Evolutionary conservation across 2,113 vertebrate species (phyloP), one percentile per base, ranked within the genome.

Genomic region (Corythaeola cristata): DNA sequence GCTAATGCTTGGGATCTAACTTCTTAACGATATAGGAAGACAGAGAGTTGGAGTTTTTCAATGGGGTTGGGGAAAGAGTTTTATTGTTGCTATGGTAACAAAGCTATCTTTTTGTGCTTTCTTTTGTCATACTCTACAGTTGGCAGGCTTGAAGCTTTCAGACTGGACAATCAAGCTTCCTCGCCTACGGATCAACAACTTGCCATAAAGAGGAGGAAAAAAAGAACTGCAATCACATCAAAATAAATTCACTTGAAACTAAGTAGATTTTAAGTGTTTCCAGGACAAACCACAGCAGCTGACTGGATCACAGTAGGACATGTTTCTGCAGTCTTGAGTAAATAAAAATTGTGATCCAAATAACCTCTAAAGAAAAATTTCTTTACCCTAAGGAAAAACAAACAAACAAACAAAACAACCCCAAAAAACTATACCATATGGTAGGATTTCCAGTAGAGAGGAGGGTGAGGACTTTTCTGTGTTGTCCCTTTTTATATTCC

Each of bases 11-110:
- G 85, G 75, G 55, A 52, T 63, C 35, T 85, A 49, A 80, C 41
- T 91, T 95, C 64, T 85, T 67, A 71, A 63, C 3, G 2, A 27
- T 67, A 73, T 6, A 56, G 33, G 41, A 58, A 23, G 39, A 71
- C 27, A 94, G 44, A 62, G 33, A 90, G 56, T 58, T 37, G 53
- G 33, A 88, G 84, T 32, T 78, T 87, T 71, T 86, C 66, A 91
- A 15, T 37, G 6, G 12, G 39, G 17, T 19, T 67, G 44, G 33
- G 15, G 11, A 8, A 84, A 88, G 49, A 66, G 45, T n/a, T 69
- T 86, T 72, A 68, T 33, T 33, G 73, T 94, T 93, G 86, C 95
- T 94, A 81, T 88, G 33, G 88, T 60, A 95, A 97, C 83, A 93
- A 92, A 89, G 55, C 87, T 27, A 7, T 6, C 1, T 52, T 71